Base-by-base conservation (phyloP, 2,797 vertebrate genomes). In the Poeciliopsis gracilis region DNA sequence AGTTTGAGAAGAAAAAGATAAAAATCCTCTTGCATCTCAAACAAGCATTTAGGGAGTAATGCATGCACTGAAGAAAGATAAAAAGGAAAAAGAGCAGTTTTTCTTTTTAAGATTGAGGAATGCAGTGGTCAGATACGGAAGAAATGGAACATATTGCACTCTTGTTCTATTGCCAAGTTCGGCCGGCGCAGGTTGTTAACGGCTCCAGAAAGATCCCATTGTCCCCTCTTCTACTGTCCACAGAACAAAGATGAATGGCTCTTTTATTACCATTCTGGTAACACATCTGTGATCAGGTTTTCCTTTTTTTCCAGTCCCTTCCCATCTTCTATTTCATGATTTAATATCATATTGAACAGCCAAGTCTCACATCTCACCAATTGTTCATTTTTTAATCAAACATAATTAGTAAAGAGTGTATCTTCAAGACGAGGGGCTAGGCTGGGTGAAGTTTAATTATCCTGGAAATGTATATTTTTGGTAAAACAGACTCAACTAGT, bases 201-300 rank as follows among this genome's bases (percentile, higher is more conserved):
- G 89, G 90, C 91, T 93, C 75, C 88, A 84, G 85, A 89, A 90
- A 89, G 82, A 89, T 77, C 73, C 77, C 63, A 70, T 76, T 70
- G 61, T 45, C 73, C 83, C 84, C 87, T 74, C 77, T 79, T 79
- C 84, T 49, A 36, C 79, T 91, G 91, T 91, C 89, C 76, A 51
- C 82, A 85, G 92, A 94, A 95, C 94, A 95, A 93, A 95, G 94
- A 95, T 72, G 69, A 89, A 95, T 94, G 79, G 91, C 87, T 92
- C 84, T 94, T 95, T 95, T 92, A 95, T 94, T 94, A 90, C 89
- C 77, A 90, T 91, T 75, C 84, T 92, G 86, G 90, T 91, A 85
- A 90, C 92, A 93, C 91, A 89, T 93, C 88, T 84, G 75, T 72
- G 82, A 86, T 90, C 89, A 86, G 82, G 80, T 81, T 85, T 90